Base-by-base conservation (phyloP, 2,113 vertebrate species). In the Nothocercus julius region DNA sequence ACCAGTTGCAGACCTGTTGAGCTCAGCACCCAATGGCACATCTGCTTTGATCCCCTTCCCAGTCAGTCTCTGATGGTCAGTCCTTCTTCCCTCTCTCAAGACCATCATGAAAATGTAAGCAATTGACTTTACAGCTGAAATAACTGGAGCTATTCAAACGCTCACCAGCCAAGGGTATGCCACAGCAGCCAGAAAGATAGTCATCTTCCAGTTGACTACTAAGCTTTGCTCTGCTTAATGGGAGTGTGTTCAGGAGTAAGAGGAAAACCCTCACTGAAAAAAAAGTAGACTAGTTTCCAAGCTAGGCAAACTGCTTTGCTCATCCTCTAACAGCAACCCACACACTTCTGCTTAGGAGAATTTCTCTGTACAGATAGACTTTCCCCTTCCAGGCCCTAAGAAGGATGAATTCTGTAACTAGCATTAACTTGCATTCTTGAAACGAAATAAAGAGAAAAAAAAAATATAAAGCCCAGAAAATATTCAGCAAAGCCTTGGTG, bases 401-500 rank as follows among this genome's bases (percentile, higher is more conserved):
- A 82, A 75, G 25, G 79, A 27, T 7, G 74, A 68, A 72, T 27
- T 13, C 6, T 38, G 24, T 13, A 6, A 25, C 17, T 32, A 81
- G 12, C 69, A 93, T 45, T 61, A 45, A 84, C 61, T 81, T 64
- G 59, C n/a, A 68, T 22, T 77, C 64, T 70, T 78, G 28, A 86
- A 89, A 53, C 14, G 6, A 83, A 81, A 44, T 44, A 36, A 20
- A 73, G 68, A 24, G 13, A 19, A 49, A n/a, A 45, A n/a, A 63
- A 18, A 61, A 69, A 44, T 13, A 16, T 80, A 61, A 53, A 82
- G 47, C 36, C 58, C 88, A 79, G 70, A 69, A 79, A 89, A 89
- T 45, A 94, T 92, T 94, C 93, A 45, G 86, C 95, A 91, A 96
- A 97, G 90, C 34, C 74, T 61, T 79, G 59, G 49, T 8, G 49